Base-by-base conservation (phyloP, 2,888 invertebrate species). In the Lordiphosa andalusiaca region DNA sequence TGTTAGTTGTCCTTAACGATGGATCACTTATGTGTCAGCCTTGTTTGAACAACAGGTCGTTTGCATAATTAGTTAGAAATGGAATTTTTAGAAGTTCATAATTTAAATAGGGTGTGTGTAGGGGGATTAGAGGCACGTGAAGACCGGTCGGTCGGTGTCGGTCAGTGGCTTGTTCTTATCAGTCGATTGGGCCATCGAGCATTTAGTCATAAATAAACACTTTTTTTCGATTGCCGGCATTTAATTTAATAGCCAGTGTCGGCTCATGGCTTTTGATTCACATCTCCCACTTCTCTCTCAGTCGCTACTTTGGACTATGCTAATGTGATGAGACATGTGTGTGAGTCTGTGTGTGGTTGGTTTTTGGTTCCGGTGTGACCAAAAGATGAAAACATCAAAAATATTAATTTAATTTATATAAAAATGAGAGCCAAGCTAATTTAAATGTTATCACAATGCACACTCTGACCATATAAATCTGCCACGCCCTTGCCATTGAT, bases 211-310 rank as follows among this genome's bases (percentile, higher is more conserved):
- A 76, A 81, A 76, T 77, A 64, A 65, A 46, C 39, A 49, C 55
- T 61, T 50, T 53, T 53, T 46, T 48, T 71, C 56, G 75, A 69
- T 71, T 67, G 67, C 69, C 80, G 75, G 75, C 75, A 74, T 74
- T 78, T 69, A 65, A 69, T 53, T 53, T 57, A 64, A 56, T 41
- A 52, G 53, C 64, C 60, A 57, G 46, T 12, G 56, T 61, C 76
- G 67, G 67, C 80, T 75, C 49, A 61, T 59, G 58, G 64, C 70
- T 72, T 82, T 83, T 67, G 67, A 72, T 67, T 71, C 58, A 52
- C 49, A 61, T 49, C 51, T 57, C 52, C 53, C 60, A 60, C 63
- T 49, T 58, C 42, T 46, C 48, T 46, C 47, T 44, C 42, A 36
- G 23, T 13, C 41, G 30, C 39, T 52, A 37, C 42, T 52, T 57